Evolutionary conservation across 2,113 vertebrate genomes (phyloP).

Genomic region (Brachypodius melanocephalos): DNA sequence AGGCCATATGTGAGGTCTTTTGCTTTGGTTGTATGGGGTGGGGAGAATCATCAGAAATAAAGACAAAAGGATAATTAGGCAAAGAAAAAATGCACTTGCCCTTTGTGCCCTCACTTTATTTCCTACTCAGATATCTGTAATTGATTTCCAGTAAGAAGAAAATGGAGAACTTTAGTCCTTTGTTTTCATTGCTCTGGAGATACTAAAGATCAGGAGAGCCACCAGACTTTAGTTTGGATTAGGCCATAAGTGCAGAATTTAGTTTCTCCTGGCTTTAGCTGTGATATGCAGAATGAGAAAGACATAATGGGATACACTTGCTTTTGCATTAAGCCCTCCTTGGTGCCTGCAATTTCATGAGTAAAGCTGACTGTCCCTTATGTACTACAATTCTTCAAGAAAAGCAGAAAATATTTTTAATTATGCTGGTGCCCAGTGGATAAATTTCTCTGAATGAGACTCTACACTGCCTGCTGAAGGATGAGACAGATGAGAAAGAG

Average conservation of each 20-base stretch:
- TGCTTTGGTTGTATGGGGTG: not conserved
- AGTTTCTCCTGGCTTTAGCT: not conserved
- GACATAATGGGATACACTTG: not conserved
- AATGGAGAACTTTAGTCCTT: not conserved
- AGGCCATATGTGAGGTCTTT: not conserved
- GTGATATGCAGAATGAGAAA: not conserved
- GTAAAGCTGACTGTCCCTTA: not conserved
- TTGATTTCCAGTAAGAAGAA: not conserved
- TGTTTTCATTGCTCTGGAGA: not conserved
- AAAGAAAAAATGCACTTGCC: conserved; percentile 16
- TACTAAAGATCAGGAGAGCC: not conserved
- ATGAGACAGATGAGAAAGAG: not conserved
- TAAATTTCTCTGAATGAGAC: conserved; percentile 25
- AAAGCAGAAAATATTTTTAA: conserved; percentile 25
- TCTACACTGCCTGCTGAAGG: not conserved
- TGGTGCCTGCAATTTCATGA: not conserved
- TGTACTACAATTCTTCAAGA: not conserved
- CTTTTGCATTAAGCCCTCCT: not conserved
- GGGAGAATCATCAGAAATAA: conserved; percentile 7
- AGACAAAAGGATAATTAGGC: conserved; percentile 30
- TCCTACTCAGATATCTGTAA: not conserved
- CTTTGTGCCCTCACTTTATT: not conserved
- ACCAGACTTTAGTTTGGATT: not conserved
- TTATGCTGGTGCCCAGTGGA: not conserved
- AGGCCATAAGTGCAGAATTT: not conserved